Conservation (phyloP, 2,113 vertebrate genomes). For the Mastomys coucha region DNA sequence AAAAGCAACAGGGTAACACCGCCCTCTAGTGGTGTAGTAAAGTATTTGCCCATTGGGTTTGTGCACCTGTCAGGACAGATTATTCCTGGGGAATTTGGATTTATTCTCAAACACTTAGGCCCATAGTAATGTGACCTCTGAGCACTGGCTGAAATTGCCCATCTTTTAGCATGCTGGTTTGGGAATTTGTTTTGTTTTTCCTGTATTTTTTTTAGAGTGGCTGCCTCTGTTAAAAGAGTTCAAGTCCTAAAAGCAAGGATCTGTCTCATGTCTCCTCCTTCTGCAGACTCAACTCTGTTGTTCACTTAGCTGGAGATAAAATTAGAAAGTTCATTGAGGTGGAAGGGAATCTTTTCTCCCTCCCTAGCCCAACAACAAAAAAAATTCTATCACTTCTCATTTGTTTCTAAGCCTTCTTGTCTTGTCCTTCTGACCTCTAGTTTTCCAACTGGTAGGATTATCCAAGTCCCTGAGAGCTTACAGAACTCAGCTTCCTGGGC, state of each 20-base stretch:
- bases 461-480: conserved; percentile 43
- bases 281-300: background rate
- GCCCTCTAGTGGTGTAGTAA: conserved; percentile 74
- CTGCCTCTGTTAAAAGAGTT: background rate
- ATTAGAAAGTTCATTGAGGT: background rate
- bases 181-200: background rate
- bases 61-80: background rate
- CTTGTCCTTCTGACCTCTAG: conserved; percentile 46
- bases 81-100: background rate
- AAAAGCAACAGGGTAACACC: conserved; percentile 56
- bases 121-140: background rate
- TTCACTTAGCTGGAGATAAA: conserved; percentile 19
- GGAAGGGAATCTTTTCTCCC: background rate
- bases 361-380: background rate
- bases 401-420: conserved; percentile 53
- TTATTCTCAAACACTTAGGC: background rate
- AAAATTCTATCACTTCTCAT: conserved; percentile 14
- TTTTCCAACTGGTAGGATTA: conserved; percentile 58
- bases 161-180: background rate
- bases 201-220: background rate
- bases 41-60: background rate
- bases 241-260: background rate
- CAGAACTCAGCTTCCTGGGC: conserved; percentile 77
- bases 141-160: background rate
- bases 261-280: background rate